Evolutionary conservation across 2,888 invertebrate species (phyloP), one percentile per base, ranked within the genome.

Genomic region (Merodon equestris): DNA sequence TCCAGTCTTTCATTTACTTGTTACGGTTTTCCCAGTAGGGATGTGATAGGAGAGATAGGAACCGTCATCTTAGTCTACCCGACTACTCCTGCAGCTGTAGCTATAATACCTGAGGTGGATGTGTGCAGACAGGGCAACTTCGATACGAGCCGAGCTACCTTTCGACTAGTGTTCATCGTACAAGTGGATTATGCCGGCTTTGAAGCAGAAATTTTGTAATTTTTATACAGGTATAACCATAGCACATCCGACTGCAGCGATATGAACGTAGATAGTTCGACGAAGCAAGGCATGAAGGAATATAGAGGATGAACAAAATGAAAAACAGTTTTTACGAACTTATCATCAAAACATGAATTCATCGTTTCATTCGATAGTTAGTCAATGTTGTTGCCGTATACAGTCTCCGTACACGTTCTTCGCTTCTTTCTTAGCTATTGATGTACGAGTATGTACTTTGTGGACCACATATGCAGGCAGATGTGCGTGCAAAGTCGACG

Each of bases 341-440:
- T 77, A 77, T 63, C 67, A 73, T 63, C 68, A 57, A 68, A 79
- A 73, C 60, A 64, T 64, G 64, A 79, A 79, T 74, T 79, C 79
- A 79, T 70, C 74, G 68, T 70, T 79, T 70, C 74, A 79, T 60
- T 74, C 58, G 70, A 79, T 79, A 68, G 63, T 64, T 70, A 68
- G 58, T 64, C 79, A 60, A 79, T 74, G 53, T 40, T 64, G 63
- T 58, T 57, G 42, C 51, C 42, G 44, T 51, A 38, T 42, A 45
- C 36, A 18, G 12, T 17, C 14, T 38, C 51, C 51, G 12, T 9
- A 10, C 12, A n/a, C 27, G 45, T 67, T 66, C 63, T 58, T 57
- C 63, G 58, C 50, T 67, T 57, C 51, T 48, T 66, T 54, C 51
- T 38, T 51, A 27, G 27, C 27, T 13, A 34, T 27, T 44, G 13